Evolutionary conservation across 2,113 vertebrate species (phyloP).

Genomic region (Dolichallabes microphthalmus): DNA sequence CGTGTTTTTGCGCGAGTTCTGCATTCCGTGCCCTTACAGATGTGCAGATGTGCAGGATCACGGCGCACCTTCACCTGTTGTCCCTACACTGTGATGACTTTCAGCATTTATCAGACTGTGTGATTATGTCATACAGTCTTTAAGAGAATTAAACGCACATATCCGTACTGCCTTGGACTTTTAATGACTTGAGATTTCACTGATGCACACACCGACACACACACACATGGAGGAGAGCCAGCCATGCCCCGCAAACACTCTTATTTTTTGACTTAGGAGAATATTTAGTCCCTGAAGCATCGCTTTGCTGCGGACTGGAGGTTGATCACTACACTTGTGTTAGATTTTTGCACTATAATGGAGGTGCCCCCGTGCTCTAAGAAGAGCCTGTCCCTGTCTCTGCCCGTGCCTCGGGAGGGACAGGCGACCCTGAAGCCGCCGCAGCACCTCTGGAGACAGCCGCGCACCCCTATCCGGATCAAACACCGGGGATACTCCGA

Average conservation of each 20-base stretch:
- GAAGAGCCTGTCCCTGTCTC: slow-evolving; percentile 86
- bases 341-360: slow-evolving; percentile 76
- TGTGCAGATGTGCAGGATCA: slow-evolving; percentile 15
- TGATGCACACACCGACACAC: slow-evolving; percentile 8
- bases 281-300: slow-evolving; percentile 64
- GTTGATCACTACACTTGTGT: slow-evolving; percentile 45
- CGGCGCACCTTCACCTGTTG: slow-evolving; percentile 39
- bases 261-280: slow-evolving; percentile 57
- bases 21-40: slow-evolving; percentile 3
- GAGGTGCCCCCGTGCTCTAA: slow-evolving; percentile 82
- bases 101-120: slow-evolving; percentile 2
- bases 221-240: slow-evolving; percentile 56
- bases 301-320: slow-evolving; percentile 36
- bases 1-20: slow-evolving; percentile 48
- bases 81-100: slow-evolving; percentile 58
- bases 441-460: slow-evolving; percentile 91
- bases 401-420: slow-evolving; percentile 87
- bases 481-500: slow-evolving; percentile 83
- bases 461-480: slow-evolving; percentile 84
- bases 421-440: slow-evolving; percentile 84
- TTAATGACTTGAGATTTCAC: slow-evolving; percentile 16
- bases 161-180: slow-evolving; percentile 38
- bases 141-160: not conserved
- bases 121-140: not conserved
- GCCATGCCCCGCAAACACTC: slow-evolving; percentile 61